These are phyloP conservation scores for Perizoma affinitatum DNA, from an alignment of 2,888 invertebrate species.

Conservation along the genomic window DNA sequence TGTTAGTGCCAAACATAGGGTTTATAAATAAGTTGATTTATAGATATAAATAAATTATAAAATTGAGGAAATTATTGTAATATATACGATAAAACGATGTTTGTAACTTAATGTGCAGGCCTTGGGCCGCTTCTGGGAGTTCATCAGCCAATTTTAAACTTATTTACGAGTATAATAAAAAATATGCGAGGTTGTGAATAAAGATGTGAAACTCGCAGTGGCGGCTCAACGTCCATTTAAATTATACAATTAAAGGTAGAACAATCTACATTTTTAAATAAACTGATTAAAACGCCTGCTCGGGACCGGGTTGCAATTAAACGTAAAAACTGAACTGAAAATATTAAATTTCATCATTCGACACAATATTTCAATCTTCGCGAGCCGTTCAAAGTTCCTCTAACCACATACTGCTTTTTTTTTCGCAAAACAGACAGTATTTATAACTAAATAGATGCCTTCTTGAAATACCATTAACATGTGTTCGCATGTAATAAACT, in stretches of 20 bases:
- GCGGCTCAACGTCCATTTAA: slow-evolving; percentile 67
- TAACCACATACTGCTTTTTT: background rate
- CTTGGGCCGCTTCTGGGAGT: slow-evolving; percentile 63
- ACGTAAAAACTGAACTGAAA: slow-evolving; percentile 63
- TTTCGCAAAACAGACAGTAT: too few relatives aligned
- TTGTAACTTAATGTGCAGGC: slow-evolving; percentile 70
- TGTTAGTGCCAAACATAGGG: slow-evolving; percentile 81
- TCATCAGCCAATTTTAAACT: slow-evolving; percentile 77
- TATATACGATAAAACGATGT: slow-evolving; percentile 73
- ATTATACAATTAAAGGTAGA: slow-evolving; percentile 70
- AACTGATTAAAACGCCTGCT: slow-evolving; percentile 66
- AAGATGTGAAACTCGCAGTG: slow-evolving; percentile 63
- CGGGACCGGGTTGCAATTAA: slow-evolving; percentile 69
- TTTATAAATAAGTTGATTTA: slow-evolving; percentile 78
- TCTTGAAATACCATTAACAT: too few relatives aligned
- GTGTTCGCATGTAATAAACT: too few relatives aligned
- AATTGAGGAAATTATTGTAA: slow-evolving; percentile 69
- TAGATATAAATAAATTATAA: slow-evolving; percentile 70
- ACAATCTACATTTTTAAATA: slow-evolving; percentile 63
- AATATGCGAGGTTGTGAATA: slow-evolving; percentile 74
- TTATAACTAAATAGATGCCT: too few relatives aligned
- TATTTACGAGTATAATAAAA: slow-evolving; percentile 60
- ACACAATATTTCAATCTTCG: slow-evolving; percentile 17
- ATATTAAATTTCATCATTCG: slow-evolving; percentile 13
- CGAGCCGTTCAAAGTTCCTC: background rate